These are phyloP conservation scores for Calameuta pallipes DNA, from an alignment of 2,888 invertebrate genomes.

Conservation along the genomic window DNA sequence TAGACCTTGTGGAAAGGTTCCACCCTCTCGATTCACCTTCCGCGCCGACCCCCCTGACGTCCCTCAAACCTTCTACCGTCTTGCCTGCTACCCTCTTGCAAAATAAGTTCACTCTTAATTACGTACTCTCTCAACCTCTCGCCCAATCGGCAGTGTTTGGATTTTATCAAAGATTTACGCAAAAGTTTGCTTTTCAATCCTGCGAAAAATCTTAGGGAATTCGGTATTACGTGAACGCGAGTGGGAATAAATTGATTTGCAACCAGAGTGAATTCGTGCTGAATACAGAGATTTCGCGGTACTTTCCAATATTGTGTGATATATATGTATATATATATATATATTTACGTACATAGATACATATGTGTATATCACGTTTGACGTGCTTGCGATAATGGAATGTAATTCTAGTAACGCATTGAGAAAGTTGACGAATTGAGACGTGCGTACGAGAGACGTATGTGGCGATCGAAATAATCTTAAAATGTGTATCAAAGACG, in stretches of 20 bases:
- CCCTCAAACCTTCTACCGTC: background rate
- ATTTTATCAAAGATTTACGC: background rate
- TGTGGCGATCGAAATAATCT: background rate
- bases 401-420: background rate
- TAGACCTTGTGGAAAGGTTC: background rate
- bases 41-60: background rate
- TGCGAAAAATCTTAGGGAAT: background rate
- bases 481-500: background rate
- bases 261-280: background rate
- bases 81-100: background rate
- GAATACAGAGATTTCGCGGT: background rate
- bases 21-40: background rate
- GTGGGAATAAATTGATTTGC: background rate
- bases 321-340: constrained; percentile 5
- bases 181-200: background rate
- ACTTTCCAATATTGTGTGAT: background rate
- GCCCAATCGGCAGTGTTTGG: background rate
- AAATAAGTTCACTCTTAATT: background rate
- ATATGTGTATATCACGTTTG: background rate
- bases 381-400: background rate
- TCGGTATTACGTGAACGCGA: background rate
- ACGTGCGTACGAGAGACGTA: background rate
- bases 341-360: background rate
- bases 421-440: background rate
- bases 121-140: background rate